A percentile compares a stretch with the other conserved stretches of the same genome.
Conservation (phyloP, 2,888 invertebrate genomes). For the Autographa pulchrina region DNA sequence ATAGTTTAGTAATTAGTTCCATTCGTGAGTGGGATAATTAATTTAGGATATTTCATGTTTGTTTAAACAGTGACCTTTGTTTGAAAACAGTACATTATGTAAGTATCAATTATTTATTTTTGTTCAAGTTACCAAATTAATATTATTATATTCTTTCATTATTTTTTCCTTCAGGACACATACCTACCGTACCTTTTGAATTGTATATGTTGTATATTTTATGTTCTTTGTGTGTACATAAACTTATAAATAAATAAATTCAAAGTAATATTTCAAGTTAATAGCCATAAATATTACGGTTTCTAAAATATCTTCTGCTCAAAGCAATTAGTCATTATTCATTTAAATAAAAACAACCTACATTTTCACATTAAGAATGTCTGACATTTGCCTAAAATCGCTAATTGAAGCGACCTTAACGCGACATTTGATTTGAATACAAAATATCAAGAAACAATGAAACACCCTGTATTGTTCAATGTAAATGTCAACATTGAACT, state of each 20-base stretch:
- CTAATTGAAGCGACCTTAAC: conserved; percentile 68
- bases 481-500: conserved; percentile 87
- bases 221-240: no score
- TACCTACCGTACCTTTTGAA: no score
- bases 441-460: conserved; percentile 72
- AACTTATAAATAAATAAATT: no score
- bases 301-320: not conserved
- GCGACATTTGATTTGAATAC: conserved; percentile 72
- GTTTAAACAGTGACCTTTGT: no score
- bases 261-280: not conserved
- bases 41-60: no score
- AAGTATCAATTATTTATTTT: no score
- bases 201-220: no score
- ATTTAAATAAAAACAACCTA: conserved; percentile 16
- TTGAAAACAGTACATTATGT: no score
- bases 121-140: no score
- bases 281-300: not conserved
- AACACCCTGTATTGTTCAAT: conserved; percentile 82
- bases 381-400: conserved; percentile 67
- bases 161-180: no score
- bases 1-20: conserved; percentile 16
- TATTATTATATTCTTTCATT: no score
- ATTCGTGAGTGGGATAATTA: conserved; percentile 11
- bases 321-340: not conserved
- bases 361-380: conserved; percentile 58